phyloP scores from a whole-genome alignment of 2,797 vertebrate species.

The Otolemur crassicaudatus region DNA sequence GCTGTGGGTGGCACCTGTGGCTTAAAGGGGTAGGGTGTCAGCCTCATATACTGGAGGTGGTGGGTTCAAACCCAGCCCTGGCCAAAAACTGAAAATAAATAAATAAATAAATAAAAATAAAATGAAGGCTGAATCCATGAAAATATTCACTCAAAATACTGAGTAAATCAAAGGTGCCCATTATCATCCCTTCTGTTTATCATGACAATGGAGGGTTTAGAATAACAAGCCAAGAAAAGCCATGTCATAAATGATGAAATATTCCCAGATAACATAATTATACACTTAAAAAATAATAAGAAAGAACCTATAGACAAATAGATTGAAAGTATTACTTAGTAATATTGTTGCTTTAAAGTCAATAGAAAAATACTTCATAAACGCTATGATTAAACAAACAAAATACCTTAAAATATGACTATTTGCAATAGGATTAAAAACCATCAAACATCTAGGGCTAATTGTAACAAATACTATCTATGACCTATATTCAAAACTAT shows the following conservation, averaged over 20 bases:
- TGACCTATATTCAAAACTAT: not conserved
- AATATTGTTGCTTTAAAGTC: not conserved
- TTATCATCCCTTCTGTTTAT: not conserved
- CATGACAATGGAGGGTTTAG: not conserved
- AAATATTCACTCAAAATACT: not conserved
- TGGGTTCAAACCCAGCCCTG: no score
- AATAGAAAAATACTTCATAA: conserved; percentile 1
- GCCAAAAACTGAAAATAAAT: no score
- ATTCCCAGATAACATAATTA: not conserved
- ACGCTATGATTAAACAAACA: not conserved
- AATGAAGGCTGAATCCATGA: not conserved
- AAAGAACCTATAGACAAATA: not conserved
- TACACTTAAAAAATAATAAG: not conserved
- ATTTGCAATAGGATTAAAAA: not conserved
- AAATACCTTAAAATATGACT: not conserved
- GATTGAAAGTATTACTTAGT: not conserved
- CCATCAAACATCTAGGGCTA: not conserved
- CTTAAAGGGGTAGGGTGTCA: no score
- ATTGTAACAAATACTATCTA: not conserved
- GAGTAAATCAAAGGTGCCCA: not conserved
- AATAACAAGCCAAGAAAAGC: not conserved
- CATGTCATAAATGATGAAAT: not conserved
- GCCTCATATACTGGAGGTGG: no score
- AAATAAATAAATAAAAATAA: no score
- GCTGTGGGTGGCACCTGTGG: not conserved